These are phyloP conservation scores for Chrysolina americana DNA, from an alignment of 2,888 invertebrate genomes.

Conservation along the genomic window DNA sequence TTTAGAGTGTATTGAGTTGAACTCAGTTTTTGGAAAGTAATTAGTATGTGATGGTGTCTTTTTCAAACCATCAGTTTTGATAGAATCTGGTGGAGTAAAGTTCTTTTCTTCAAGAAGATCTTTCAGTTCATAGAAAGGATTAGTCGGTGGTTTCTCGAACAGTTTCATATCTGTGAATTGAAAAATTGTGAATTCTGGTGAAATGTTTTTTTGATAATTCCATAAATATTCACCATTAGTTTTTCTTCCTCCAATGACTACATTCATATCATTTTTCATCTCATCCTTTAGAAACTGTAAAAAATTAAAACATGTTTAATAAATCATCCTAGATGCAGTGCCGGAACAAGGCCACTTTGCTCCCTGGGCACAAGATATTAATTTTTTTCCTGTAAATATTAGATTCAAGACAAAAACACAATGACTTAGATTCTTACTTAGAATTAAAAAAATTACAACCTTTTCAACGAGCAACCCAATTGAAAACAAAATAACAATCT, in stretches of 20 bases:
- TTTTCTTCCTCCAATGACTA: neutral
- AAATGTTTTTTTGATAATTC: neutral
- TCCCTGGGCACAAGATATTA: too few relatives aligned
- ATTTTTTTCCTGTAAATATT: too few relatives aligned
- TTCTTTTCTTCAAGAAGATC: conserved; percentile 10
- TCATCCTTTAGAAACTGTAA: conserved; percentile 7
- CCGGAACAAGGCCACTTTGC: too few relatives aligned
- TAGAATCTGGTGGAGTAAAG: neutral
- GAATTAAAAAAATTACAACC: too few relatives aligned
- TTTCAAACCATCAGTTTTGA: neutral
- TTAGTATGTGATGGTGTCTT: neutral
- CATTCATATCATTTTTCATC: neutral
- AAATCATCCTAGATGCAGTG: too few relatives aligned
- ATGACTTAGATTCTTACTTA: too few relatives aligned
- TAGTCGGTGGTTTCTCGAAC: conserved; percentile 5
- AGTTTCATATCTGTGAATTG: neutral
- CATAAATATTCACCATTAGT: neutral
- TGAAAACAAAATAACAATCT: too few relatives aligned
- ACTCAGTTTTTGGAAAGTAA: conserved; percentile 11
- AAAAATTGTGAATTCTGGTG: too few relatives aligned
- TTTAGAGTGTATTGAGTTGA: conserved; percentile 32
- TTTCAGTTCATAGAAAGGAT: conserved; percentile 25
- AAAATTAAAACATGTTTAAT: too few relatives aligned
- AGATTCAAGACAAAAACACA: too few relatives aligned
- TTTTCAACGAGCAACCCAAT: too few relatives aligned